Evolutionary conservation across 2,113 vertebrate species (phyloP), one percentile per base, ranked within the genome.

Genomic region (Addax nasomaculatus): DNA sequence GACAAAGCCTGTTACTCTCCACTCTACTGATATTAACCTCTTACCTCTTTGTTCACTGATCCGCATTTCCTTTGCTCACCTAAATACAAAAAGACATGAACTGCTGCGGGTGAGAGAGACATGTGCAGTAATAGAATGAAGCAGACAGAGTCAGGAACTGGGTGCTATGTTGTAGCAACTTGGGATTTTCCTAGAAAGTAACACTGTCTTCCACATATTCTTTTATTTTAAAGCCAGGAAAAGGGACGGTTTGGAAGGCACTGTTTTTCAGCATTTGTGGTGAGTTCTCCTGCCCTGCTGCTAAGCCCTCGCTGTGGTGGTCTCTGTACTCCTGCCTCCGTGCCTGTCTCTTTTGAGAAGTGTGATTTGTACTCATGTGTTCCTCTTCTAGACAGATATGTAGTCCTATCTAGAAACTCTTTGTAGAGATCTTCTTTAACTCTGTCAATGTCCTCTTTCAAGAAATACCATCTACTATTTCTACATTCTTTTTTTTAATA

Each of bases 1-100:
- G 99, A 99, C 98, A 98, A 96, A 97, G 98, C 99, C 99, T 99
- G 99, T 99, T 99, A 99, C 98, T 99, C 98, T 99, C 99, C 57
- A 85, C 99, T 98, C 98, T 98, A 15, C 36, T 76, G 39, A 76
- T 27, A 84, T 98, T 98, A 98, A 98, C 98, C 98, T 99, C 98
- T 98, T 97, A 98, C 98, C 96, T 99, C 99, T 99, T 99, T 36
- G 11, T 93, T 58, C 62, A 78, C 60, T 80, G 55, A 93, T 87
- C 23, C 49, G 33, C 39, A 53, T 87, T 94, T 7, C 13, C 39
- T 84, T 49, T 84, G 30, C 19, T 93, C 89, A 73, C 55, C 39
- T 53, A 86, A 95, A 86, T 53, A 47, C 47, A 73, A 87, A 84
- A 90, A 80, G 30, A 49, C 23, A 33, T 11, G 29, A 43, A 94